Evolutionary conservation across 2,797 vertebrate species (phyloP).

Genomic region (Smutsia gigantea): DNA sequence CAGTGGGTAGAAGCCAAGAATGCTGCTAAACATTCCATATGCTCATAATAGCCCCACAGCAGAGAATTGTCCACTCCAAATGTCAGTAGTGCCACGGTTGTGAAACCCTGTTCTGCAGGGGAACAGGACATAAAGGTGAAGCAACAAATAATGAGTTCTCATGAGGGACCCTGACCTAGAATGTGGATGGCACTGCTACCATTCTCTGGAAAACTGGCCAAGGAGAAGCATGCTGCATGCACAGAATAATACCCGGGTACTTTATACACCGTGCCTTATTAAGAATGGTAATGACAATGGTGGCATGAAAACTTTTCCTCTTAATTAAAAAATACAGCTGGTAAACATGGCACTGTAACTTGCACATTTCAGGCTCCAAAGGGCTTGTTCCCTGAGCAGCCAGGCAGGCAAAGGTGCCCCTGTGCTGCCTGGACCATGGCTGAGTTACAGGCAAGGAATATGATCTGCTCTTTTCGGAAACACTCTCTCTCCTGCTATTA

Average conservation of each 20-base stretch:
- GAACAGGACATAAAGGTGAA: accelerated
- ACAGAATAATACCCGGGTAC: neutral
- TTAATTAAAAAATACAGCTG: conserved; percentile 60
- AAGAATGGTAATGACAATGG: accelerated
- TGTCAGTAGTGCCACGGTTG: accelerated
- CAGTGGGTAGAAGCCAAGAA: accelerated
- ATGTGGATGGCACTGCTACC: neutral
- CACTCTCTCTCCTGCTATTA: conserved; percentile 73
- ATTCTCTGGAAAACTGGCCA: neutral
- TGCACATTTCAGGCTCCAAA: neutral
- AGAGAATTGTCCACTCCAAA: accelerated
- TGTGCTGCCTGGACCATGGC: conserved; percentile 16
- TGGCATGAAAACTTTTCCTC: conserved; percentile 8
- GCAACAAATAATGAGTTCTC: neutral
- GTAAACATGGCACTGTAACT: conserved; percentile 29
- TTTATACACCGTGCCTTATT: neutral
- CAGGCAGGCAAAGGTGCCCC: conserved; percentile 49
- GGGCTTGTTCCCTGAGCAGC: neutral
- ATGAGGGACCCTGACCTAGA: neutral
- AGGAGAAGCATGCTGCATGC: neutral
- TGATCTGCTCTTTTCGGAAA: conserved; percentile 54
- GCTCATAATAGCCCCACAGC: accelerated
- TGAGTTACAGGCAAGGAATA: conserved; percentile 61
- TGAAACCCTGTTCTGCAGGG: accelerated
- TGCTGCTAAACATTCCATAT: accelerated